A percentile compares a stretch with the other conserved stretches of the same genome.
These are phyloP conservation scores for Mythimna vitellina DNA, from an alignment of 2,888 invertebrate species.

Conservation along the genomic window DNA sequence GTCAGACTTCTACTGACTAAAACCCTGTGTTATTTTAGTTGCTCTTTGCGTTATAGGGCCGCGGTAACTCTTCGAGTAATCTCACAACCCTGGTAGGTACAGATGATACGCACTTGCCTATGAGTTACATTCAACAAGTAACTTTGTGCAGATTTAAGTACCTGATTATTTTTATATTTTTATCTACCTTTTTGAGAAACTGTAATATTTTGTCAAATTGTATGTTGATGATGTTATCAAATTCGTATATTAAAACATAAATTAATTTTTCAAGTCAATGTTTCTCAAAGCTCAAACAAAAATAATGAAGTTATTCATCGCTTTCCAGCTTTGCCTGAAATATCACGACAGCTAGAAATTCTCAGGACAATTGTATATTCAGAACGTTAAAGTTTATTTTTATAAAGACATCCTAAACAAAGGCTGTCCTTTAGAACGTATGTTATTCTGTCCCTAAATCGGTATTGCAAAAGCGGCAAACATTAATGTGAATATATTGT, in stretches of 20 bases:
- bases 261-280: neutral
- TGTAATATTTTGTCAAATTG: no score
- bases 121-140: conserved; percentile 1
- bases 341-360: conserved; percentile 47
- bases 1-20: no score
- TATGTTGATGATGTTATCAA: neutral
- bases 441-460: conserved; percentile 77
- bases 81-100: no score
- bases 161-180: no score
- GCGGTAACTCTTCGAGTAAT: no score
- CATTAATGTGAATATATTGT: conserved; percentile 84
- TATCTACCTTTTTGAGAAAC: no score
- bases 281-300: conserved; percentile 18
- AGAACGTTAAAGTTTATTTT: conserved; percentile 65
- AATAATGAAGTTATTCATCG: conserved; percentile 29
- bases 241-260: neutral
- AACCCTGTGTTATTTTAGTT: no score
- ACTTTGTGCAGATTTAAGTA: no score
- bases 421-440: conserved; percentile 64
- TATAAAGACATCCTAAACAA: conserved; percentile 68
- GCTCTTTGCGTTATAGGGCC: no score
- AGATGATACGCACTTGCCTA: no score
- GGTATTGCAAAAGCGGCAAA: conserved; percentile 79
- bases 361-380: conserved; percentile 59
- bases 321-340: conserved; percentile 41